Conservation (phyloP, 2,113 vertebrate genomes). For the Rhea pennata region DNA sequence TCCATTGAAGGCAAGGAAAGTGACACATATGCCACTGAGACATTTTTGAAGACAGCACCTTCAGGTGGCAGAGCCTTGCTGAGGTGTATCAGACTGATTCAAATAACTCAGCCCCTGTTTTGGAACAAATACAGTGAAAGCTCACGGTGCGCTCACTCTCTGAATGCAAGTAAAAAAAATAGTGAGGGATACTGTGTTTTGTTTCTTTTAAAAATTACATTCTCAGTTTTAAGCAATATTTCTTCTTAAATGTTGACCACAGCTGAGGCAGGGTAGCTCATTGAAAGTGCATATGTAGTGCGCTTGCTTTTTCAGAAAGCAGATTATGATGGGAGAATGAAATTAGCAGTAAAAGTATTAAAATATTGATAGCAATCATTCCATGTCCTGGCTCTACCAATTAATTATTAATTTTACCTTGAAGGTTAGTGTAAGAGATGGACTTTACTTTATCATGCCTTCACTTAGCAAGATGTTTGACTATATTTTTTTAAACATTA, state of each 20-base stretch:
- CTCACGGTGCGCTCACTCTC: background rate
- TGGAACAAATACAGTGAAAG: background rate
- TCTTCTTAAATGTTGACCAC: background rate
- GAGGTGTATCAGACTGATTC: background rate
- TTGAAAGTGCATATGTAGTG: slow-evolving; percentile 56
- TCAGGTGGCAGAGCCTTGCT: background rate
- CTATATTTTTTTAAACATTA: slow-evolving; percentile 54
- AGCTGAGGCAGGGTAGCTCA: background rate
- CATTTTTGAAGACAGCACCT: background rate
- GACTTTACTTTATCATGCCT: slow-evolving; percentile 77
- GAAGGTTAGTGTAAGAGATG: slow-evolving; percentile 86
- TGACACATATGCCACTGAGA: background rate
- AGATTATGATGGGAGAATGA: slow-evolving; percentile 67
- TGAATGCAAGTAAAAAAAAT: background rate
- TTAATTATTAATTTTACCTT: slow-evolving; percentile 95
- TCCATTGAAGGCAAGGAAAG: background rate
- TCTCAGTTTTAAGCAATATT: background rate
- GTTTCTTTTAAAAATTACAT: background rate
- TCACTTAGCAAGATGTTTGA: slow-evolving; percentile 74
- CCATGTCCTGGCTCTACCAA: slow-evolving; percentile 83
- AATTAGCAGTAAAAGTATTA: slow-evolving; percentile 82
- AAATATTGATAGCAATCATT: slow-evolving; percentile 94
- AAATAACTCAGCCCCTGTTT: background rate
- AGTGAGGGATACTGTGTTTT: rapidly evolving
- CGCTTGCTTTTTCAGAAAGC: slow-evolving; percentile 57